A percentile compares a stretch with the other conserved stretches of the same genome.
These are phyloP conservation scores for Threskiornis aethiopicus DNA, from an alignment of 2,797 vertebrate species.

Conservation along the genomic window DNA sequence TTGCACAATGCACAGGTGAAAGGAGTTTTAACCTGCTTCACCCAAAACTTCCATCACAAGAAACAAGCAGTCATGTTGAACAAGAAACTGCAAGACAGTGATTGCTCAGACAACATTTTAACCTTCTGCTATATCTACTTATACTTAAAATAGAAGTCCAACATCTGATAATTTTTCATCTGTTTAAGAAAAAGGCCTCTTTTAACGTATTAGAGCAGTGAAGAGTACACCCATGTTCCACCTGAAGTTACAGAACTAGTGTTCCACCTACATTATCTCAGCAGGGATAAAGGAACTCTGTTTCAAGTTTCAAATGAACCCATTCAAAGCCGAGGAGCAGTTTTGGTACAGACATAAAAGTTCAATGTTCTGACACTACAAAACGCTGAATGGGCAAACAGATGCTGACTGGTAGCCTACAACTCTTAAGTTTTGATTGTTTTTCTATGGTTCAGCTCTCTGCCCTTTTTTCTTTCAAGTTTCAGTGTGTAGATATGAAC, in stretches of 20 bases:
- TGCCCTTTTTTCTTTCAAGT: neutral
- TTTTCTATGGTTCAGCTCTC: neutral
- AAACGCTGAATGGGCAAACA: neutral
- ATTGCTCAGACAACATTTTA: neutral
- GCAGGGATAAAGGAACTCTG: neutral
- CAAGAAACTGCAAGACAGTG: neutral
- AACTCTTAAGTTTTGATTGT: neutral
- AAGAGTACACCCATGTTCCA: neutral
- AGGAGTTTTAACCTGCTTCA: neutral
- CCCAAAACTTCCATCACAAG: neutral
- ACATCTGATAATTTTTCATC: neutral
- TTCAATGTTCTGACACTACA: neutral
- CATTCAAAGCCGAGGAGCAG: neutral
- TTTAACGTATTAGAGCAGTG: neutral
- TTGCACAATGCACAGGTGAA: neutral
- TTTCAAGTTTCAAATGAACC: neutral
- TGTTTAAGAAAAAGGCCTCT: neutral
- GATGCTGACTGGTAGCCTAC: neutral
- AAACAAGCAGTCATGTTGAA: neutral
- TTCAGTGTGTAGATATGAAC: neutral
- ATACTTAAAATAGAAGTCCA: neutral
- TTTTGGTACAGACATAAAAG: neutral
- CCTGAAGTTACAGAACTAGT: neutral
- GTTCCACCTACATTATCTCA: neutral
- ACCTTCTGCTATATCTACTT: neutral